A percentile compares a stretch with the other conserved stretches of the same genome.
Conservation (phyloP, 2,113 vertebrate species). For the Alethe castanea region DNA sequence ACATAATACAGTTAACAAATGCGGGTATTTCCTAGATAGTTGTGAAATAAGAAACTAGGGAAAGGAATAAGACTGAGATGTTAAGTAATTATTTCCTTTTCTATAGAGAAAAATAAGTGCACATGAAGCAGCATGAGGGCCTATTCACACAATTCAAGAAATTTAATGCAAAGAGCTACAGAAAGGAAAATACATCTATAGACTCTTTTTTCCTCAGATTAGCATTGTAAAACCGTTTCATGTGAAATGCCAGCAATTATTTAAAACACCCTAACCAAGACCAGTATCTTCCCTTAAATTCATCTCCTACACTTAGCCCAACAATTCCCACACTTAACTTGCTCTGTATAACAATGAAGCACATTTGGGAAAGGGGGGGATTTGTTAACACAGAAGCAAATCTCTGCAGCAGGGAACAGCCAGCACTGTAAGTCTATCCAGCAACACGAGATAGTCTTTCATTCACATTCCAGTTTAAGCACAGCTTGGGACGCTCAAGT, state of each 20-base stretch:
- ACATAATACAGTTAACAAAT: not conserved
- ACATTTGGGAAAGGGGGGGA: not conserved
- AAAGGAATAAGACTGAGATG: slow-evolving; percentile 7
- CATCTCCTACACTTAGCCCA: not conserved
- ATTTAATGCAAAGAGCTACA: not conserved
- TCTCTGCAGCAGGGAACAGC: not conserved
- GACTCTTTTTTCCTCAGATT: not conserved
- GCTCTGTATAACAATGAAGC: not conserved
- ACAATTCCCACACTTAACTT: not conserved
- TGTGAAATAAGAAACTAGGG: slow-evolving; percentile 6
- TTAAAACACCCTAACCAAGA: not conserved
- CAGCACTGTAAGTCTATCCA: slow-evolving; percentile 14
- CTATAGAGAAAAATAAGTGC: not conserved
- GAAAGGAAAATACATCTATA: not conserved
- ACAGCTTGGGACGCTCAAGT: not conserved
- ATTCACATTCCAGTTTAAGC: not conserved
- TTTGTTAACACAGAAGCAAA: slow-evolving; percentile 26
- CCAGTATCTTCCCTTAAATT: not conserved
- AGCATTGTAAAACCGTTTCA: not conserved
- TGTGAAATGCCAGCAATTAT: not conserved
- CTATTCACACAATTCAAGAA: not conserved
- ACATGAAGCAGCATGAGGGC: not conserved
- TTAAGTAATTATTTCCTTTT: slow-evolving; percentile 6
- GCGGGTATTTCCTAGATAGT: not conserved
- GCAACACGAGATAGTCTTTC: not conserved